Evolutionary conservation across 2,888 invertebrate genomes (phyloP).

Genomic region (Sacculina carcini): DNA sequence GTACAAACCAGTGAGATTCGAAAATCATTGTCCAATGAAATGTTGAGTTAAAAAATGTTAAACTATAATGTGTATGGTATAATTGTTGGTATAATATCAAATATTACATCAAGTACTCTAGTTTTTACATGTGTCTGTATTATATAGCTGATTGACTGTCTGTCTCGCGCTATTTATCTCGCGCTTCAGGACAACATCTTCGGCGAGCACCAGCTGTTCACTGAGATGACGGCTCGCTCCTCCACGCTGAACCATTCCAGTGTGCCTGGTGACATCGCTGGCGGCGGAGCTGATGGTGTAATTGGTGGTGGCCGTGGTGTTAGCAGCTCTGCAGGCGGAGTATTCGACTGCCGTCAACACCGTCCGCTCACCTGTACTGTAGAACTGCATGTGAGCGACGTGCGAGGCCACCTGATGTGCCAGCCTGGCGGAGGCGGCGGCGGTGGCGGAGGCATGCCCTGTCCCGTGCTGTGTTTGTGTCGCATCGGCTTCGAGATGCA

Average conservation of each 20-base stretch:
- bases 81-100: too few species aligned
- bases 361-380: constrained; percentile 74
- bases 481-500: constrained; percentile 92
- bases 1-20: too few species aligned
- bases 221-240: constrained; percentile 39
- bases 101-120: too few species aligned
- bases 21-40: too few species aligned
- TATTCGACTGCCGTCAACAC: constrained; percentile 55
- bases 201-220: constrained; percentile 80
- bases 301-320: not conserved
- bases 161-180: too few species aligned
- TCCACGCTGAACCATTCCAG: not conserved
- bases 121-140: too few species aligned
- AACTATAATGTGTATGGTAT: too few species aligned
- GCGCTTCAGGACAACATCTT: constrained; percentile 61
- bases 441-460: constrained; percentile 66
- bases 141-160: too few species aligned
- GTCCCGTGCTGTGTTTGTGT: constrained; percentile 65
- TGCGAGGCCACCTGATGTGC: constrained; percentile 76
- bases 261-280: not conserved
- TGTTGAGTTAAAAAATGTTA: too few species aligned
- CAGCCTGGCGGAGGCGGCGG: too few species aligned
- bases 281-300: not conserved
- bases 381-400: constrained; percentile 76
- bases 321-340: constrained; percentile 5